Percentiles rank a stretch among this genome's conserved stretches.
phyloP scores from a whole-genome alignment of 2,113 vertebrate species.

The Pipra filicauda region DNA sequence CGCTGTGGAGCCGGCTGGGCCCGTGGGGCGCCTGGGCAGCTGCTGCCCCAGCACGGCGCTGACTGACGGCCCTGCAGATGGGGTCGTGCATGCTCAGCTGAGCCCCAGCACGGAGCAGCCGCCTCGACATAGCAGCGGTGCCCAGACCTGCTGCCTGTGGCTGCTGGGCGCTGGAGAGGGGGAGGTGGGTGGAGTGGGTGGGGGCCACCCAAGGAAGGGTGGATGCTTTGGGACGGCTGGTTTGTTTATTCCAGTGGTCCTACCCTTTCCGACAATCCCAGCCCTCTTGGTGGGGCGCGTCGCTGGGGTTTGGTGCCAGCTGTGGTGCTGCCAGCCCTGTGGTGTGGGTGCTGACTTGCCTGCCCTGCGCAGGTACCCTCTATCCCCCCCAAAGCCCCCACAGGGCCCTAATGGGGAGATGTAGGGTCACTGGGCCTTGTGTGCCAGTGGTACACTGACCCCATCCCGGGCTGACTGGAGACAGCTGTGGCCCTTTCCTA shows the following conservation, averaged over 20 bases:
- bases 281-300: background rate
- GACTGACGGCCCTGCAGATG: constrained; percentile 2
- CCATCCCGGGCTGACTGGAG: background rate
- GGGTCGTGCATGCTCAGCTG: background rate
- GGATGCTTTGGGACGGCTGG: rapidly evolving
- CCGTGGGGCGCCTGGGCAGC: background rate
- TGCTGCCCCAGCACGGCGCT: background rate
- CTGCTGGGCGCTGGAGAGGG: background rate
- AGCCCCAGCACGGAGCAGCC: background rate
- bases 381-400: rapidly evolving
- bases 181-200: background rate
- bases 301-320: background rate
- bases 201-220: background rate
- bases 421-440: background rate
- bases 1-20: background rate
- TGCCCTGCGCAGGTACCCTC: rapidly evolving
- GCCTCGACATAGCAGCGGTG: background rate
- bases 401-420: rapidly evolving
- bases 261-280: background rate
- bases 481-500: rapidly evolving
- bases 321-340: background rate
- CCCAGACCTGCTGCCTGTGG: background rate
- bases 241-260: background rate
- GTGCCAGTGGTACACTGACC: rapidly evolving
- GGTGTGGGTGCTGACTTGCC: rapidly evolving